phyloP scores from a whole-genome alignment of 2,113 vertebrate genomes.

The Megaceryle torquata region DNA sequence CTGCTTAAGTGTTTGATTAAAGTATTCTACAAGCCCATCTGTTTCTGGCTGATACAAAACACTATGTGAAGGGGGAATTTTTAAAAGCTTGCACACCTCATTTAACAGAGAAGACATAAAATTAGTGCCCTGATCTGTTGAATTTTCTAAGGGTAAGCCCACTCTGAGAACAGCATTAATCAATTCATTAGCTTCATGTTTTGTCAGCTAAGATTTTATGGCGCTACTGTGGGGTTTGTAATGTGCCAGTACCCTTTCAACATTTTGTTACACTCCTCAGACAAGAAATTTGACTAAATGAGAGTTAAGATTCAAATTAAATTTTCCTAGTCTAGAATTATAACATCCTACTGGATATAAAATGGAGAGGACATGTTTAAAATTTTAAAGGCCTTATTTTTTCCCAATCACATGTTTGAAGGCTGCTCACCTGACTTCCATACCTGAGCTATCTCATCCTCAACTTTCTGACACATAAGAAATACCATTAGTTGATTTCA shows the following conservation, averaged over 20 bases:
- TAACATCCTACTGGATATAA: background rate
- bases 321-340: background rate
- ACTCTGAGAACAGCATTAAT: constrained; percentile 56
- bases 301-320: background rate
- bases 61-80: constrained; percentile 36
- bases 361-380: background rate
- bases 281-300: background rate
- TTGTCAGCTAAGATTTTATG: constrained; percentile 17
- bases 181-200: constrained; percentile 49
- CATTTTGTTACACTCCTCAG: background rate
- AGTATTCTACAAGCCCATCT: constrained; percentile 67
- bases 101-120: constrained; percentile 68
- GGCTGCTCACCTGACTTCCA: background rate
- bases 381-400: background rate
- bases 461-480: background rate
- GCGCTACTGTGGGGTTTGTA: background rate
- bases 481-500: background rate
- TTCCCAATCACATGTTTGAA: background rate
- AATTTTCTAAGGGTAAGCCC: constrained; percentile 55
- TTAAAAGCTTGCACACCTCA: constrained; percentile 65
- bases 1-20: constrained; percentile 74
- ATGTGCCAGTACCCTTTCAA: background rate
- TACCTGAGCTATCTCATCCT: background rate
- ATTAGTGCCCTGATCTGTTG: constrained; percentile 57
- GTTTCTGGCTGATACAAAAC: constrained; percentile 64